These are phyloP conservation scores for Dendrolimus pini DNA, from an alignment of 2,888 invertebrate genomes.

Conservation along the genomic window DNA sequence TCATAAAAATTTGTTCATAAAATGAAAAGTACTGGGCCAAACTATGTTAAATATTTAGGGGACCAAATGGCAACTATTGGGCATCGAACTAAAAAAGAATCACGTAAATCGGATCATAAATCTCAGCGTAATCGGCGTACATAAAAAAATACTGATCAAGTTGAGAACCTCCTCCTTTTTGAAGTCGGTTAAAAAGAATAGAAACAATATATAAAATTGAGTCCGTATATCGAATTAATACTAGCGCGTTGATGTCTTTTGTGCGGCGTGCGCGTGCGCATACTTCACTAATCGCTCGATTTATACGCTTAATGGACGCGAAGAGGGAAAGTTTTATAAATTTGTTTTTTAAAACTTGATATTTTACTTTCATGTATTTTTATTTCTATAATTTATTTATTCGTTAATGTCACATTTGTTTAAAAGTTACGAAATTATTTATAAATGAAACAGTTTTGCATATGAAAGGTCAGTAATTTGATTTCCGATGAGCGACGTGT, in stretches of 20 bases:
- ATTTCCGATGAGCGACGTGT: background rate
- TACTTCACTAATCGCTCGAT: background rate
- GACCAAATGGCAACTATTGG: no score
- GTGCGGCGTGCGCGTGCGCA: conserved; percentile 7
- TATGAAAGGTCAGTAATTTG: background rate
- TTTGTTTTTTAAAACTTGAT: background rate
- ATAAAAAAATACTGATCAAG: no score
- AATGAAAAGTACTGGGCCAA: no score
- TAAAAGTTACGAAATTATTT: background rate
- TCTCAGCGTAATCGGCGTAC: no score
- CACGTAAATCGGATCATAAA: no score
- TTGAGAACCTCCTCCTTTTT: no score
- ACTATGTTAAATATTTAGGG: no score
- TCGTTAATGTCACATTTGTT: background rate
- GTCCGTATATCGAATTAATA: background rate
- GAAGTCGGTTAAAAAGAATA: no score
- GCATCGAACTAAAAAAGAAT: no score
- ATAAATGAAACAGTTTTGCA: background rate
- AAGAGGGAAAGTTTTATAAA: background rate
- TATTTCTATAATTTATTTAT: background rate
- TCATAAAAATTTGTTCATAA: no score
- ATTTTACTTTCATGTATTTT: background rate
- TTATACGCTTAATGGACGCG: background rate
- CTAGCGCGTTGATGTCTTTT: conserved; percentile 30
- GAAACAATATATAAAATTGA: background rate